Evolutionary conservation across 2,113 vertebrate species (phyloP).

Genomic region (Phyllopteryx taeniolatus): DNA sequence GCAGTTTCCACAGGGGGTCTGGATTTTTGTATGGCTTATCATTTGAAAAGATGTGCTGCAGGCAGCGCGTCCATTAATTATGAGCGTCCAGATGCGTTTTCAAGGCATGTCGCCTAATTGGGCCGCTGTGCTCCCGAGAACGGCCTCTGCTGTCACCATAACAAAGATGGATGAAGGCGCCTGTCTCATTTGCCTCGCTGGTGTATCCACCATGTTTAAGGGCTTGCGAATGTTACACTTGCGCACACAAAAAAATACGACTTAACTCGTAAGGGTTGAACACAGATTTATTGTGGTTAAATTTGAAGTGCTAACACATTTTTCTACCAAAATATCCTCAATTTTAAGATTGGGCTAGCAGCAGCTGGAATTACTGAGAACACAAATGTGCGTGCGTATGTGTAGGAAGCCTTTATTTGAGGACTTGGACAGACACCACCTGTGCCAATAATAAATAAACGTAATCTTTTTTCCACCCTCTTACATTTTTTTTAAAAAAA

Average conservation of each 20-base stretch:
- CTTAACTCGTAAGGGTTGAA: not conserved
- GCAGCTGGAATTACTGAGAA: slow-evolving; percentile 1
- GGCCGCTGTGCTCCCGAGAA: slow-evolving; percentile 7
- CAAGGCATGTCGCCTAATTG: slow-evolving; percentile 21
- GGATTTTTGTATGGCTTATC: not conserved
- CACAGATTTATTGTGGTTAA: not conserved
- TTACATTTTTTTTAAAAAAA: no score
- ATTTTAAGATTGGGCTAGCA: not conserved
- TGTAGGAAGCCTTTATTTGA: slow-evolving; percentile 9
- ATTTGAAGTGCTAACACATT: not conserved
- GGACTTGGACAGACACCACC: not conserved
- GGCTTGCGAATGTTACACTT: not conserved
- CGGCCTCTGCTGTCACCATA: slow-evolving; percentile 28
- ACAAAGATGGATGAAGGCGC: slow-evolving; percentile 24
- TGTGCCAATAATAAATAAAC: slow-evolving; percentile 58
- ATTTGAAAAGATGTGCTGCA: slow-evolving; percentile 5
- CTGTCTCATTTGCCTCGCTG: not conserved
- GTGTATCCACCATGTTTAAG: no score
- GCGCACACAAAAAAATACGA: not conserved
- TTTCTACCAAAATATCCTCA: not conserved
- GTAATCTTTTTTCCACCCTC: not conserved
- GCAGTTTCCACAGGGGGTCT: no score
- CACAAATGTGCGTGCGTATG: not conserved
- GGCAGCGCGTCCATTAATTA: slow-evolving; percentile 19
- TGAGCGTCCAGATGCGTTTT: slow-evolving; percentile 22